Evolutionary conservation across 2,113 vertebrate species (phyloP).

Genomic region (Chaetops frenatus): DNA sequence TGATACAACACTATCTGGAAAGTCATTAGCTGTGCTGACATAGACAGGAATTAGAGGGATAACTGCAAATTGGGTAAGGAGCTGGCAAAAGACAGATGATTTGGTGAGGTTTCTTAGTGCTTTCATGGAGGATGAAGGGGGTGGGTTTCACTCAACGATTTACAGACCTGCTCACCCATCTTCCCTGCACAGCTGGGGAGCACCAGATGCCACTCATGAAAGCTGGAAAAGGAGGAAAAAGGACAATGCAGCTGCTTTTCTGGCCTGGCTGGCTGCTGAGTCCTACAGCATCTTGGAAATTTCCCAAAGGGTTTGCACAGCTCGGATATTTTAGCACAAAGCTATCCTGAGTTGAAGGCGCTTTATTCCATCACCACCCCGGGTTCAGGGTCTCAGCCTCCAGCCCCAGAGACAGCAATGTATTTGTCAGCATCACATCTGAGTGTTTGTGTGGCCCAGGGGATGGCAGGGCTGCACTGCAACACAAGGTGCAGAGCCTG

Average conservation of each 20-base stretch:
- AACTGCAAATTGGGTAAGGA: neutral
- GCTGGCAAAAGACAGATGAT: neutral
- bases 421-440: neutral
- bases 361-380: neutral
- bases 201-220: neutral
- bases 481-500: accelerated
- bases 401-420: neutral
- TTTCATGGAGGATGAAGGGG: neutral
- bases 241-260: neutral
- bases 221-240: neutral
- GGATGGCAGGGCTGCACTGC: neutral
- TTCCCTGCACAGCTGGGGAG: neutral
- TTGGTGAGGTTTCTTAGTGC: neutral
- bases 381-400: neutral
- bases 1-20: neutral
- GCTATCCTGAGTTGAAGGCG: neutral
- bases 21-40: neutral
- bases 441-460: neutral
- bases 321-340: neutral
- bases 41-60: neutral
- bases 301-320: neutral
- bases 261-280: neutral
- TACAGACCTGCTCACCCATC: neutral
- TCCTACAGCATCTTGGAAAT: neutral
- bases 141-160: neutral